phyloP scores from a whole-genome alignment of 2,888 invertebrate species.

The Pseudococcus viburni region DNA sequence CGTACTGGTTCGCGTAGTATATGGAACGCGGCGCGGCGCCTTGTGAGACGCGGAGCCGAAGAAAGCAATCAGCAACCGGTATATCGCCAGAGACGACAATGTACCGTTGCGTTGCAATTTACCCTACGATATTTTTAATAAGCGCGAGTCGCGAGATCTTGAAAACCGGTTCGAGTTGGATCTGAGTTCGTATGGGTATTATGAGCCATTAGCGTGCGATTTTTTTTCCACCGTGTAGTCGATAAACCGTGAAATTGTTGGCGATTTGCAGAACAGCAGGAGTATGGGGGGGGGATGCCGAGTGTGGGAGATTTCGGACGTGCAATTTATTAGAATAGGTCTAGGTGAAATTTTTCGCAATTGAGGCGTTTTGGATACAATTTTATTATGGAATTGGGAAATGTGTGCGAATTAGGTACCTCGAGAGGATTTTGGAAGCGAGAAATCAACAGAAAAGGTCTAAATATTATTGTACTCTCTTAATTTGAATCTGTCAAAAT shows the following conservation, averaged over 20 bases:
- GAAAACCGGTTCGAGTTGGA: conserved; percentile 36
- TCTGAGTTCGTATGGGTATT: neutral
- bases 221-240: neutral
- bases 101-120: conserved; percentile 60
- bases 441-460: too few relatives aligned
- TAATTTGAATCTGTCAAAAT: too few relatives aligned
- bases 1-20: conserved; percentile 61
- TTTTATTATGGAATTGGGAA: too few relatives aligned
- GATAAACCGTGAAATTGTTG: conserved; percentile 18
- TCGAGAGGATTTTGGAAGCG: too few relatives aligned
- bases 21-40: conserved; percentile 43
- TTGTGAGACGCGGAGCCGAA: neutral
- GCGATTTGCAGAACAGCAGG: too few relatives aligned
- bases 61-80: conserved; percentile 59
- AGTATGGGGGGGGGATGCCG: neutral
- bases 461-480: too few relatives aligned
- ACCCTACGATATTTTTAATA: conserved; percentile 38
- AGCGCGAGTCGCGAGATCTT: neutral
- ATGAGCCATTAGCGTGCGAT: neutral
- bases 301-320: too few relatives aligned
- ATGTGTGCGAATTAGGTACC: too few relatives aligned
- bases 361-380: too few relatives aligned
- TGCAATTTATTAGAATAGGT: too few relatives aligned
- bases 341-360: too few relatives aligned
- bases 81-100: conserved; percentile 24